Base-by-base conservation (phyloP, 1,140 invertebrate species). In the Dermatophagoides farinae region DNA sequence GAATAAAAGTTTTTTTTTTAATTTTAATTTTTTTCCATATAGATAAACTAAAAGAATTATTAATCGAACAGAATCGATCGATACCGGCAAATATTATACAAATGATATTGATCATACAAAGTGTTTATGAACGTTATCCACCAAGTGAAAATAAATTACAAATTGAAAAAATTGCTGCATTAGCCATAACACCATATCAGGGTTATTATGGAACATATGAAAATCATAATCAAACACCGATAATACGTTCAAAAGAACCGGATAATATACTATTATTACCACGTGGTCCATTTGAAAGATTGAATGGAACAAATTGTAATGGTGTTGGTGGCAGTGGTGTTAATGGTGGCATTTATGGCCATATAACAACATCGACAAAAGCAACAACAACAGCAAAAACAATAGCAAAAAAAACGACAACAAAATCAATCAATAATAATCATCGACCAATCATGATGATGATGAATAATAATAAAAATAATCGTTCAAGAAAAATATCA, bases 151-250 rank as follows among this genome's bases (percentile, higher is more conserved):
- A 62, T 22, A 58, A 44, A 60, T 18, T 64, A 6, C 37, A 54
- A 16, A 22, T 65, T n/a, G 64, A 65, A 59, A n/a, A 49, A 51
- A 18, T 65, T 14, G 41, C 55, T 12, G 64, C 64, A 14, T 43
- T 43, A 37, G 46, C 57, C 8, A 46, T 59, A 14, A 40, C n/a
- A 14, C 61, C 61, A 31, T 65, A 58, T 20, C 10, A 63, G 46
- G 64, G 61, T 9, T 65, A 65, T 52, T 25, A 52, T n/a, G 64
- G 64, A 44, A 14, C 64, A 22, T 65, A 61, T 49, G 39, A 60
- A 37, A 60, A 64, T 51, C 10, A 23, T 12, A 54, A 61, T 23
- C 9, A 16, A 18, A 16, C 44, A 14, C 57, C 62, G 8, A 46
- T 60, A n/a, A 37, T 57, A n/a, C 16, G 44, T 14, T 65, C 64